These are phyloP conservation scores for Atractosteus spatula DNA, from an alignment of 2,113 vertebrate species.

Conservation along the genomic window DNA sequence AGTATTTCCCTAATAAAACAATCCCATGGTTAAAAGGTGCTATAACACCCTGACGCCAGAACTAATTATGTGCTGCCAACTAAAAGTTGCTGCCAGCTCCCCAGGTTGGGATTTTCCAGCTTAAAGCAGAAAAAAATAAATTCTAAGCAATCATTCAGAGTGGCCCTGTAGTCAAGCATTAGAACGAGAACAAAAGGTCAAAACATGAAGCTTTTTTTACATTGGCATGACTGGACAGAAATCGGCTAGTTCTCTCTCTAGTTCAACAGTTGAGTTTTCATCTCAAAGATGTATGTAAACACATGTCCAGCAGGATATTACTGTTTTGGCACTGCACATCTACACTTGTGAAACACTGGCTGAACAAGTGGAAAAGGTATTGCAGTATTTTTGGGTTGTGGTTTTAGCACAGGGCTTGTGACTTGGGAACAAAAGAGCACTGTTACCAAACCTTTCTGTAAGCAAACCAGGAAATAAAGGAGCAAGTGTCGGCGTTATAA, in stretches of 20 bases:
- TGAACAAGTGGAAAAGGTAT: too few species aligned
- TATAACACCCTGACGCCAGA: conserved; percentile 15
- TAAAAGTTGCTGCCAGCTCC: background rate
- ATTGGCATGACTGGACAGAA: background rate
- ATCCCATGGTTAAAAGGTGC: conserved; percentile 15
- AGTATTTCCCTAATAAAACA: conserved; percentile 23
- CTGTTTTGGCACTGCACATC: too few species aligned
- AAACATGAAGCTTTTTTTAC: background rate
- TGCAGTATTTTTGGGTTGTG: too few species aligned
- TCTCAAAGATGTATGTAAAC: too few species aligned
- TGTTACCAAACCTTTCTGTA: too few species aligned
- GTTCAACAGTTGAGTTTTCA: too few species aligned
- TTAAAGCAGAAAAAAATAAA: conserved; percentile 10
- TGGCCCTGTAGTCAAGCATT: background rate
- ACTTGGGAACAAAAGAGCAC: too few species aligned
- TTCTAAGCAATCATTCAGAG: background rate
- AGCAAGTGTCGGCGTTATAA: too few species aligned
- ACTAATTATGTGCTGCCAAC: conserved; percentile 3
- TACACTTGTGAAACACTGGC: too few species aligned
- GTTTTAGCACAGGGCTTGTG: too few species aligned
- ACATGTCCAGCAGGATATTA: too few species aligned
- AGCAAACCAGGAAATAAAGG: too few species aligned
- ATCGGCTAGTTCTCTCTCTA: background rate
- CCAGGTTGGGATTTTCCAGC: conserved; percentile 20
- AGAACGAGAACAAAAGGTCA: conserved; percentile 6